Percentiles rank a stretch among this genome's conserved stretches.
These are phyloP conservation scores for Heterohyrax brucei DNA, from an alignment of 2,797 vertebrate species.

Conservation along the genomic window DNA sequence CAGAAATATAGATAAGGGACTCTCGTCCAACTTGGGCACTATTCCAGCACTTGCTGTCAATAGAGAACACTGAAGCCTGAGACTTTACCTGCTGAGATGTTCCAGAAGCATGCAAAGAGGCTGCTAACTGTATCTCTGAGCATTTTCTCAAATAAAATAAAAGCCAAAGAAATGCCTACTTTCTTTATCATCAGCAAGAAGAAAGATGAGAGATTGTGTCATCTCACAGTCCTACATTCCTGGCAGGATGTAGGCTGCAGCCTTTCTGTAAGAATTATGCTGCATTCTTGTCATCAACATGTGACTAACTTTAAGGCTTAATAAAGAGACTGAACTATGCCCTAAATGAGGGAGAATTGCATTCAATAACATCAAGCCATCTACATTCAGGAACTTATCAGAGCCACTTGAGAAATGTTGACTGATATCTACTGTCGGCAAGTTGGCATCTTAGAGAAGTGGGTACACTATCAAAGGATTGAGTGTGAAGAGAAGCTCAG, in stretches of 20 bases:
- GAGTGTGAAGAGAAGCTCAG: conserved; percentile 31
- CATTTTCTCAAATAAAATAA: conserved; percentile 46
- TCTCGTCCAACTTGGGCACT: conserved; percentile 78
- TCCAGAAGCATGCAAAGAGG: conserved; percentile 62
- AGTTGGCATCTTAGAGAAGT: conserved; percentile 29
- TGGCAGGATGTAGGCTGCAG: conserved; percentile 21
- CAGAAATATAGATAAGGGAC: conserved; percentile 80
- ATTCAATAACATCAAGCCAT: neutral
- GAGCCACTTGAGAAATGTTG: conserved; percentile 41
- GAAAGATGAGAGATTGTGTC: conserved; percentile 29
- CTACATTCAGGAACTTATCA: neutral
- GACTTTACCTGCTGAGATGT: conserved; percentile 77
- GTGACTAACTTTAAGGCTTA: conserved; percentile 40
- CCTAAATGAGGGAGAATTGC: conserved; percentile 9
- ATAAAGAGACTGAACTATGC: conserved; percentile 16
- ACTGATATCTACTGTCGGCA: neutral
- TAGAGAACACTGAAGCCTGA: conserved; percentile 73
- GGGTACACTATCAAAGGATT: conserved; percentile 3
- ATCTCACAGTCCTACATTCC: conserved; percentile 43
- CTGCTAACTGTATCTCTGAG: conserved; percentile 49
- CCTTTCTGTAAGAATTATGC: neutral
- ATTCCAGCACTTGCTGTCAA: conserved; percentile 77
- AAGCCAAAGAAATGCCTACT: conserved; percentile 61
- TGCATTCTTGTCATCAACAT: conserved; percentile 22
- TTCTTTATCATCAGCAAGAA: conserved; percentile 47